Evolutionary conservation across 2,888 invertebrate species (phyloP).

Genomic region (Xylophagus ater): DNA sequence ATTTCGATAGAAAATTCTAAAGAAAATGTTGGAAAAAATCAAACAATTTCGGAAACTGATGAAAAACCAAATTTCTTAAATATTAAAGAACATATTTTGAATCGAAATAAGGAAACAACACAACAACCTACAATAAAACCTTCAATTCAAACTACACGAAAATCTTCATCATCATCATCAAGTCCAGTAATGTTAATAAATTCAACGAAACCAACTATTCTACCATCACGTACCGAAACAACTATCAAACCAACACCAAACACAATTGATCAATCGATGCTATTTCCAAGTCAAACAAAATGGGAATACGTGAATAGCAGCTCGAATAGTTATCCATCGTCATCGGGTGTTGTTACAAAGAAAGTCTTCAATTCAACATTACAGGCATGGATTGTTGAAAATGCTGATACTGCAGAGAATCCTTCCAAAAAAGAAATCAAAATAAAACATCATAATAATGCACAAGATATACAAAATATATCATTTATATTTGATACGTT

Average conservation of each 20-base stretch:
- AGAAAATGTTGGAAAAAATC: not conserved
- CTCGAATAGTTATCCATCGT: constrained; percentile 13
- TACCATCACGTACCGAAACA: not conserved
- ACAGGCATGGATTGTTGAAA: constrained; percentile 51
- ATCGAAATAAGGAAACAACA: constrained; percentile 21
- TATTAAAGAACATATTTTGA: constrained; percentile 36
- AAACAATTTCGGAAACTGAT: constrained; percentile 18
- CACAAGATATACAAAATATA: constrained; percentile 46
- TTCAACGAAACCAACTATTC: not conserved
- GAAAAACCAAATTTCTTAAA: constrained; percentile 34
- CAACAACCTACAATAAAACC: constrained; percentile 9
- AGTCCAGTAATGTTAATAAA: not conserved
- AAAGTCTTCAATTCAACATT: constrained; percentile 51
- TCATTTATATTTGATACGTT: constrained; percentile 54
- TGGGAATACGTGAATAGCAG: constrained; percentile 50
- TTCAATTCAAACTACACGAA: not conserved
- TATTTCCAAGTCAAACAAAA: constrained; percentile 38
- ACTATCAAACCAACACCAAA: constrained; percentile 16
- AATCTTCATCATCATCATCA: not conserved
- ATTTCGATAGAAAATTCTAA: not conserved
- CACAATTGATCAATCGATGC: constrained; percentile 31
- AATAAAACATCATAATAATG: constrained; percentile 34
- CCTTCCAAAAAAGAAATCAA: constrained; percentile 30
- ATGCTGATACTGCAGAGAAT: constrained; percentile 33
- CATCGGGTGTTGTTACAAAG: constrained; percentile 36